These are phyloP conservation scores for Tupaia tana DNA, from an alignment of 2,113 vertebrate genomes.

Conservation along the genomic window DNA sequence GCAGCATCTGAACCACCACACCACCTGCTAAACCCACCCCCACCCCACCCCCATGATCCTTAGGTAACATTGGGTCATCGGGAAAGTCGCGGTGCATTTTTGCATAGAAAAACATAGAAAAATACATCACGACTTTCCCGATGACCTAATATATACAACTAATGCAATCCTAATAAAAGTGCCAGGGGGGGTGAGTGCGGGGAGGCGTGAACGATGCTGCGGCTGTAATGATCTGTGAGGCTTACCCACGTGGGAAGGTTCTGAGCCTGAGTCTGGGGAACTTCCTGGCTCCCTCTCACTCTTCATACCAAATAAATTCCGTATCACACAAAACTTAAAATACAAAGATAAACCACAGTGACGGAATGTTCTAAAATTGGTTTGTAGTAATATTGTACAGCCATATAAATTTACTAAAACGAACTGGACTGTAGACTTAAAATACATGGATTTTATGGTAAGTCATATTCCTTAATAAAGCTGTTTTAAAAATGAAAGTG, in stretches of 20 bases:
- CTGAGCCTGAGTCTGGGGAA: no score
- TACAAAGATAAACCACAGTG: neutral
- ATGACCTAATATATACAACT: neutral
- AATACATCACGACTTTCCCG: no score
- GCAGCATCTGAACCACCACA: no score
- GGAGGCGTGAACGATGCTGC: no score
- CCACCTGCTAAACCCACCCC: no score
- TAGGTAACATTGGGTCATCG: no score
- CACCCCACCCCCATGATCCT: no score
- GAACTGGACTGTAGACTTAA: neutral
- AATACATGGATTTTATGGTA: neutral
- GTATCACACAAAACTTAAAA: neutral
- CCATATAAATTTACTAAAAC: neutral
- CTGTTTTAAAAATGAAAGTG: neutral
- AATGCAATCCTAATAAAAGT: neutral
- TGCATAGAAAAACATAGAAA: no score
- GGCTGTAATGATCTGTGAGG: no score
- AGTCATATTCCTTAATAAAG: neutral
- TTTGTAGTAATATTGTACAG: neutral
- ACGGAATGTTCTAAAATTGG: neutral
- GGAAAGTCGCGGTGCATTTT: no score
- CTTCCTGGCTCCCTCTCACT: neutral
- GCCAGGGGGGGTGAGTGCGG: neutral
- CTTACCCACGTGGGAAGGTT: no score
- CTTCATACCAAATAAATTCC: neutral